Conservation (phyloP, 2,888 invertebrate genomes). For the Cataglyphis altisquamis region DNA sequence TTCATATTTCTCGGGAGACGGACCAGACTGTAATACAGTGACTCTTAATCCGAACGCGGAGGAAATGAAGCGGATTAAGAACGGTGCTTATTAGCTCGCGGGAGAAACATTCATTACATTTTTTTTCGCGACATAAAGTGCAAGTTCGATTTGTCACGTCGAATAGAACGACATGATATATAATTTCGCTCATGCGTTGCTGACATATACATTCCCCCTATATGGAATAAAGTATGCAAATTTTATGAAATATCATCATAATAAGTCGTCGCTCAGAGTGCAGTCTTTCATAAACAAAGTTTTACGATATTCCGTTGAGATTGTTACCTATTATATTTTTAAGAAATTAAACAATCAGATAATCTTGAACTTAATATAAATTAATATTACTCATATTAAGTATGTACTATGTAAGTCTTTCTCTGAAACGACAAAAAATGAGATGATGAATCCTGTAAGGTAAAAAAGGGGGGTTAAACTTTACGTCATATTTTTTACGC, state of each 20-base stretch:
- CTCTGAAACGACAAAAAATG: too few relatives aligned
- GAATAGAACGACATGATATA: conserved; percentile 23
- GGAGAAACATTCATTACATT: conserved; percentile 25
- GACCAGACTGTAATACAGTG: conserved; percentile 15
- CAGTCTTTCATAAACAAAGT: not conserved
- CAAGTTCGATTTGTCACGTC: conserved; percentile 26
- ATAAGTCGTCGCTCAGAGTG: conserved; percentile 13
- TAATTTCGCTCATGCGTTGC: conserved; percentile 29
- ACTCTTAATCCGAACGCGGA: conserved; percentile 41
- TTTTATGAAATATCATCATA: conserved; percentile 12
- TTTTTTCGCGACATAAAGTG: conserved; percentile 36
- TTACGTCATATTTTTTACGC: too few relatives aligned
- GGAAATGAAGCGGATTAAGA: conserved; percentile 43
- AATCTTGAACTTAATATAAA: too few relatives aligned
- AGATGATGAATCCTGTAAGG: too few relatives aligned
- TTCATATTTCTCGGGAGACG: not conserved
- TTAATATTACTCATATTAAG: too few relatives aligned
- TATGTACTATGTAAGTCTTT: too few relatives aligned
- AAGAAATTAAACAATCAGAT: not conserved
- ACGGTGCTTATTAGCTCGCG: conserved; percentile 10
- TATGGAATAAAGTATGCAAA: conserved; percentile 6
- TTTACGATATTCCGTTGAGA: not conserved
- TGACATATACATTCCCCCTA: not conserved
- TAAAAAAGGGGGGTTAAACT: too few relatives aligned
- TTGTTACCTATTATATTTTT: not conserved